Conservation (phyloP, 2,888 invertebrate genomes). For the Ormyrus pomaceus region DNA sequence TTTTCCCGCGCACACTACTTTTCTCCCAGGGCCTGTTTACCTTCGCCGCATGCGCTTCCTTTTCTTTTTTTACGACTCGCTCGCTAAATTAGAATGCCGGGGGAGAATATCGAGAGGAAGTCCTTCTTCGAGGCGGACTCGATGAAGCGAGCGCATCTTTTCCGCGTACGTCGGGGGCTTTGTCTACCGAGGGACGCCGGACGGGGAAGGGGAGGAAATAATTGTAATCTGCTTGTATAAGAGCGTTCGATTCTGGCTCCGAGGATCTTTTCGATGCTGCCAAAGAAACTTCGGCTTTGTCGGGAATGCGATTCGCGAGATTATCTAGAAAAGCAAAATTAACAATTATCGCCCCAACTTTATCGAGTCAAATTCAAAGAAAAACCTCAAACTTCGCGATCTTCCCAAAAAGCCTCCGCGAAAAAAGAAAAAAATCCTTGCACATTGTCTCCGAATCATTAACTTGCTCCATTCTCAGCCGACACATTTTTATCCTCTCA, state of each 20-base stretch:
- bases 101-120: background rate
- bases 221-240: slow-evolving; percentile 29
- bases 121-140: background rate
- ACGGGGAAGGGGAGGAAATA: background rate
- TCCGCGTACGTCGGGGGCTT: background rate
- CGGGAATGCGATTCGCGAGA: background rate
- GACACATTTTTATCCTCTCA: too few species aligned
- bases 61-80: slow-evolving; percentile 29
- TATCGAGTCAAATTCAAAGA: too few species aligned
- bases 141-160: background rate
- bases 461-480: background rate
- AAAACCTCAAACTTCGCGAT: too few species aligned
- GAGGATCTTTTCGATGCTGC: background rate
- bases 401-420: too few species aligned
- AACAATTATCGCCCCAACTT: too few species aligned
- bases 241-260: background rate
- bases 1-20: background rate
- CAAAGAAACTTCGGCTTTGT: background rate
- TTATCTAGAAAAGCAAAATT: too few species aligned
- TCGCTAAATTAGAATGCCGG: slow-evolving; percentile 47
- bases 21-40: slow-evolving; percentile 39
- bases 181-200: background rate
- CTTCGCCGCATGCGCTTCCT: background rate
- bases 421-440: too few species aligned
- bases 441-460: too few species aligned